phyloP scores from a whole-genome alignment of 2,113 vertebrate genomes.

The Psilopsiagon aymara region DNA sequence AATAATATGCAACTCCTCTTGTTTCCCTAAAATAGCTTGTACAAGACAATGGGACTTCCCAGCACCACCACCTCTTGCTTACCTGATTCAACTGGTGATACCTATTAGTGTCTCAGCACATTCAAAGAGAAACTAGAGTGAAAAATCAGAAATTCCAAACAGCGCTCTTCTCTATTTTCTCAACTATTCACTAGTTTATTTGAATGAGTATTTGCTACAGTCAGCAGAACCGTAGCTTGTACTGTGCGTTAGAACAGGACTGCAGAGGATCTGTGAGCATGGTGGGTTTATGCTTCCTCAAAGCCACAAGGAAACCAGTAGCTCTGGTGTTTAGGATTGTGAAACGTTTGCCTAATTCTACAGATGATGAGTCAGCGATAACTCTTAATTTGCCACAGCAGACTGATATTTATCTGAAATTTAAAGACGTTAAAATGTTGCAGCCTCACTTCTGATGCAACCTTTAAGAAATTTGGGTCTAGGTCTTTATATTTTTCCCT shows the following conservation, averaged over 20 bases:
- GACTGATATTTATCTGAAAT: background rate
- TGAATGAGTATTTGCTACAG: background rate
- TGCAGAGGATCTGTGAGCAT: background rate
- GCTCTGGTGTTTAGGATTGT: background rate
- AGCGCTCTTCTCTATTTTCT: background rate
- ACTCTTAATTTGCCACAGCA: background rate
- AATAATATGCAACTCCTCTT: background rate
- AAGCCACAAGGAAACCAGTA: background rate
- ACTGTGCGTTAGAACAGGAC: background rate
- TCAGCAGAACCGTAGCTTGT: background rate
- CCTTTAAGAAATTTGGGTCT: background rate
- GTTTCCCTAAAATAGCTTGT: background rate
- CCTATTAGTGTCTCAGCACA: background rate
- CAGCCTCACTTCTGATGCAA: background rate
- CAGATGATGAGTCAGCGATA: background rate
- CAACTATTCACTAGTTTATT: background rate
- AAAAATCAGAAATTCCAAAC: background rate
- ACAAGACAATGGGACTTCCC: background rate
- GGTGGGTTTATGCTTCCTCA: background rate
- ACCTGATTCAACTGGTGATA: background rate
- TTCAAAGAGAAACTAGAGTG: background rate
- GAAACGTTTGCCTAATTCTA: background rate
- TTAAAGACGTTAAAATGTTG: background rate
- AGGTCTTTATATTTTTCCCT: background rate
- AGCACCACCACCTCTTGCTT: background rate